phyloP scores from a whole-genome alignment of 2,113 vertebrate genomes.

The Sinocyclocheilus anshuiensis region DNA sequence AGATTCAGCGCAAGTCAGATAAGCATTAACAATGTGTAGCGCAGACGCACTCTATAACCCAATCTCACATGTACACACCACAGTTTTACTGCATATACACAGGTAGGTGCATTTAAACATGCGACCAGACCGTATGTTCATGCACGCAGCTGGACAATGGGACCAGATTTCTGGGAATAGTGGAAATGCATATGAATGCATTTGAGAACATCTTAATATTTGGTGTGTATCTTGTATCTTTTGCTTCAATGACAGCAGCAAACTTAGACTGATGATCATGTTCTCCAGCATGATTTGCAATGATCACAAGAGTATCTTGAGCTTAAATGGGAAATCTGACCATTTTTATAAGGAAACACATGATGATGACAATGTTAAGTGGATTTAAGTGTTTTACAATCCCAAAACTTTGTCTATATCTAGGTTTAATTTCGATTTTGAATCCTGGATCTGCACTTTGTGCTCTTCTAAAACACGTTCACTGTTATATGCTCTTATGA shows the following conservation, averaged over 20 bases:
- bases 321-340: not conserved
- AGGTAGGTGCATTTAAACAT: slow-evolving; percentile 28
- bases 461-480: no score
- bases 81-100: slow-evolving; percentile 14
- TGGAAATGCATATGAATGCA: not conserved
- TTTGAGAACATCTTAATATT: not conserved
- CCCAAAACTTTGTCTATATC: not conserved
- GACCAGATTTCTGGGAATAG: not conserved
- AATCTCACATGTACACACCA: slow-evolving; percentile 64
- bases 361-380: not conserved
- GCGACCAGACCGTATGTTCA: slow-evolving; percentile 12
- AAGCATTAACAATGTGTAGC: slow-evolving; percentile 81
- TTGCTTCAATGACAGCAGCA: not conserved
- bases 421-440: not conserved
- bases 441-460: not conserved
- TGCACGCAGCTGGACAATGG: not conserved
- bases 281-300: not conserved
- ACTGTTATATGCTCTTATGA: not conserved
- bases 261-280: not conserved
- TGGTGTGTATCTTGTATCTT: no score
- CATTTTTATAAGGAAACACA: not conserved
- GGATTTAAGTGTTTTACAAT: not conserved
- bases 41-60: slow-evolving; percentile 79
- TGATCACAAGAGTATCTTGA: not conserved
- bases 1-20: slow-evolving; percentile 79